phyloP scores from a whole-genome alignment of 2,113 vertebrate genomes.

The Tragelaphus imberbis region DNA sequence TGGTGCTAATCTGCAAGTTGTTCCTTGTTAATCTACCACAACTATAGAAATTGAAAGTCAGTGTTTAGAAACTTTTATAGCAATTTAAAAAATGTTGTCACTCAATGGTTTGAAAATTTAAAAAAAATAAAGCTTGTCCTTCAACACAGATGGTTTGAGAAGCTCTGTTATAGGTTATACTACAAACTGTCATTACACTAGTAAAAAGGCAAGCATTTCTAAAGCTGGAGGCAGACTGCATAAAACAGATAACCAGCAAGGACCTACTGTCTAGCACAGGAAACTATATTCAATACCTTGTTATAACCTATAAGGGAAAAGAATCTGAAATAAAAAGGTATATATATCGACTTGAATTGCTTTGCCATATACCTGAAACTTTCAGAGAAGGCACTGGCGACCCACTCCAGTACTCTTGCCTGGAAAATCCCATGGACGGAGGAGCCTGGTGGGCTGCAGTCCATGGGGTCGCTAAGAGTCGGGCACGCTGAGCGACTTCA shows the following conservation, averaged over 20 bases:
- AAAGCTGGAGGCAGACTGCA: background rate
- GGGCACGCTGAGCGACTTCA: too few relatives aligned
- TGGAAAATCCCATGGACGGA: too few relatives aligned
- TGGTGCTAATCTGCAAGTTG: background rate
- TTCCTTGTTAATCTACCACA: background rate
- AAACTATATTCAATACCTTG: background rate
- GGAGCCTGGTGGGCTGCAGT: too few relatives aligned
- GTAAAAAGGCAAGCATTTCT: background rate
- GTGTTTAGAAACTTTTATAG: background rate
- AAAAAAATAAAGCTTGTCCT: background rate
- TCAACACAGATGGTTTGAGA: background rate
- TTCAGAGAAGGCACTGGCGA: rapidly evolving
- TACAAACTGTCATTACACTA: background rate
- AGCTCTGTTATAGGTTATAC: background rate
- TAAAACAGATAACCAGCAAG: background rate
- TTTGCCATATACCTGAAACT: background rate
- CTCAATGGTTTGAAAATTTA: background rate
- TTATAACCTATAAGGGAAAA: background rate
- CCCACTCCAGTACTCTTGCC: too few relatives aligned
- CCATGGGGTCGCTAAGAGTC: too few relatives aligned
- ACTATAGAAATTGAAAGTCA: background rate
- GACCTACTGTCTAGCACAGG: background rate
- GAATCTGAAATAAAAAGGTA: background rate
- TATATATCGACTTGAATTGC: background rate
- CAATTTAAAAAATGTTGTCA: background rate